Conservation (phyloP, 2,888 invertebrate genomes). For the Calliopum simillimum region DNA sequence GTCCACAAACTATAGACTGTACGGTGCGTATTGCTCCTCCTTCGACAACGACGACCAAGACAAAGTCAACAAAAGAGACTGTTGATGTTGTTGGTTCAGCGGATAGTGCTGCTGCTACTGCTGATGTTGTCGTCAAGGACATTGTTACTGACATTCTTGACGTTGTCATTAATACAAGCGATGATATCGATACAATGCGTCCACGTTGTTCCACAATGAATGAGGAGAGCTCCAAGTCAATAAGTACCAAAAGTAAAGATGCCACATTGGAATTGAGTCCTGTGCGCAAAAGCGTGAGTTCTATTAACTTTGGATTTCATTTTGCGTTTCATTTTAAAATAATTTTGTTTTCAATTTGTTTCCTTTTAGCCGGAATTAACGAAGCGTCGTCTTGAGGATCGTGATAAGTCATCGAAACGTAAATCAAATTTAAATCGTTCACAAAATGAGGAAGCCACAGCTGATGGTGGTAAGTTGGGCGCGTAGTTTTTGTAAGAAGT, state of each 20-base stretch:
- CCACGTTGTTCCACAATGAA: conserved; percentile 62
- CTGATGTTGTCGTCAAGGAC: conserved; percentile 17
- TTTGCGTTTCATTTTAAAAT: conserved; percentile 8
- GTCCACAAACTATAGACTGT: conserved; percentile 52
- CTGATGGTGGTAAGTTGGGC: conserved; percentile 64
- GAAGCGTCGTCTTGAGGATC: conserved; percentile 66
- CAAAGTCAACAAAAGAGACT: conserved; percentile 44
- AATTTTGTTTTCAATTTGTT: neutral
- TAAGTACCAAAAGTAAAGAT: conserved; percentile 26
- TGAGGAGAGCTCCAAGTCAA: conserved; percentile 43
- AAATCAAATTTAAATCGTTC: conserved; percentile 76
- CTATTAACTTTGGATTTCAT: conserved; percentile 9
- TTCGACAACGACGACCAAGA: conserved; percentile 19
- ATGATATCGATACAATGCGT: conserved; percentile 41
- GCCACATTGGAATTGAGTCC: conserved; percentile 58
- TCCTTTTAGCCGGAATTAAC: conserved; percentile 60
- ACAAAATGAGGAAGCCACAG: conserved; percentile 66
- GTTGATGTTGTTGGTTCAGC: neutral
- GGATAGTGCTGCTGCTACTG: neutral
- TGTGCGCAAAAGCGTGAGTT: conserved; percentile 59
- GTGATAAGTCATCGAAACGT: conserved; percentile 75
- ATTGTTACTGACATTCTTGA: conserved; percentile 39
- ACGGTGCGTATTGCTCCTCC: conserved; percentile 50
- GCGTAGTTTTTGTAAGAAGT: neutral
- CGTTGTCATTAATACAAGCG: conserved; percentile 38